Evolutionary conservation across 2,797 vertebrate genomes (phyloP).

Genomic region (Rhynchonycteris naso): DNA sequence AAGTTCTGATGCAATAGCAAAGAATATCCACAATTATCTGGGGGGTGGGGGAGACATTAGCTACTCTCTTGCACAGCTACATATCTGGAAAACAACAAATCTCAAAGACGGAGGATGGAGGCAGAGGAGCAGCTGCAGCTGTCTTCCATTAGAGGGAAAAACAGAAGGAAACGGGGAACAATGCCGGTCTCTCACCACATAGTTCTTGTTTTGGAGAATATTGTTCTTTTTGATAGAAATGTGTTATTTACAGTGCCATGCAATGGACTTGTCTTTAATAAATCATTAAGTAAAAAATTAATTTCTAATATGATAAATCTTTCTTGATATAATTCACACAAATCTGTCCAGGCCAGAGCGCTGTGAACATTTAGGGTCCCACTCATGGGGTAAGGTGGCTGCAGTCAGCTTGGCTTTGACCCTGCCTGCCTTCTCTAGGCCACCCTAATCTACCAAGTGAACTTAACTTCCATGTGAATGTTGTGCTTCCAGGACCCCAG

Average conservation of each 20-base stretch:
- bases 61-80: background rate
- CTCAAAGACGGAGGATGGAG: background rate
- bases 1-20: background rate
- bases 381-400: background rate
- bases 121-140: background rate
- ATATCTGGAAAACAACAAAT: background rate
- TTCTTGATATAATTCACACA: background rate
- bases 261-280: background rate
- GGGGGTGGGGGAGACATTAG: background rate
- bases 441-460: fast-evolving
- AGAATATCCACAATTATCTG: background rate
- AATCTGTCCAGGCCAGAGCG: background rate
- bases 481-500: background rate
- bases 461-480: background rate
- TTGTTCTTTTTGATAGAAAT: background rate
- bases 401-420: fast-evolving
- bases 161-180: background rate
- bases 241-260: background rate
- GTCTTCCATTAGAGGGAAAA: background rate
- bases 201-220: background rate
- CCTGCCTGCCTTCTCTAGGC: background rate
- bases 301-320: background rate
- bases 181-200: background rate
- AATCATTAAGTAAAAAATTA: background rate
- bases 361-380: background rate